These are phyloP conservation scores for Poecilia latipinna DNA, from an alignment of 2,113 vertebrate genomes.

Conservation along the genomic window DNA sequence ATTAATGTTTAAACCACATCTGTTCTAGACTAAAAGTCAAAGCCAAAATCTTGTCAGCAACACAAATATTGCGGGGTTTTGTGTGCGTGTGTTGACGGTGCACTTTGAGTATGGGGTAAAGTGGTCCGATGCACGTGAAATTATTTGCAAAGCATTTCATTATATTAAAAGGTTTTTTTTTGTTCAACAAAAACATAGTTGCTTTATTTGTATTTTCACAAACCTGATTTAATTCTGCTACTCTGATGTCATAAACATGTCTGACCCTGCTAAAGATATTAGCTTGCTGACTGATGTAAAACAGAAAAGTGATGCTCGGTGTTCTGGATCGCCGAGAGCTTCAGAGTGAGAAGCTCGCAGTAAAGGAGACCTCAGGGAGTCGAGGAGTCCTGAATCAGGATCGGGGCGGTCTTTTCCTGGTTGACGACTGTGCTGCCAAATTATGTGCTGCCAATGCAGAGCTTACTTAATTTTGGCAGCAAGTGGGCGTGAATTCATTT, in stretches of 20 bases:
- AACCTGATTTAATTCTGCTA: too few relatives aligned
- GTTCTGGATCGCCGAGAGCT: not conserved
- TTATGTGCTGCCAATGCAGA: too few relatives aligned
- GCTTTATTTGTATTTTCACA: too few relatives aligned
- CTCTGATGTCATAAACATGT: not conserved
- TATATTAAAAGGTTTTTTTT: too few relatives aligned
- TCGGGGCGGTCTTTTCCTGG: not conserved
- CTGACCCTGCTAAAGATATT: not conserved
- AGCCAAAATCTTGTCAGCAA: not conserved
- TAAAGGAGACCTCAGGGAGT: not conserved
- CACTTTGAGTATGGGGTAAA: too few relatives aligned
- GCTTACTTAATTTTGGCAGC: too few relatives aligned
- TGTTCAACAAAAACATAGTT: too few relatives aligned
- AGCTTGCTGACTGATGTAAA: not conserved
- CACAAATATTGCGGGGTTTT: too few relatives aligned
- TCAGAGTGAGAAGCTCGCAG: not conserved
- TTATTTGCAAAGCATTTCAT: too few relatives aligned
- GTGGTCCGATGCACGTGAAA: too few relatives aligned
- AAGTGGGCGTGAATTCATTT: too few relatives aligned
- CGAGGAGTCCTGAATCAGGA: not conserved
- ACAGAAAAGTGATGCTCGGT: not conserved
- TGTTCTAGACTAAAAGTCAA: not conserved
- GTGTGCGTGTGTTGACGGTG: too few relatives aligned
- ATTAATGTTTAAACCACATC: not conserved
- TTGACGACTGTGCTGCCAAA: not conserved